These are phyloP conservation scores for Gandaritis pyraliata DNA, from an alignment of 2,888 invertebrate genomes.

Conservation along the genomic window DNA sequence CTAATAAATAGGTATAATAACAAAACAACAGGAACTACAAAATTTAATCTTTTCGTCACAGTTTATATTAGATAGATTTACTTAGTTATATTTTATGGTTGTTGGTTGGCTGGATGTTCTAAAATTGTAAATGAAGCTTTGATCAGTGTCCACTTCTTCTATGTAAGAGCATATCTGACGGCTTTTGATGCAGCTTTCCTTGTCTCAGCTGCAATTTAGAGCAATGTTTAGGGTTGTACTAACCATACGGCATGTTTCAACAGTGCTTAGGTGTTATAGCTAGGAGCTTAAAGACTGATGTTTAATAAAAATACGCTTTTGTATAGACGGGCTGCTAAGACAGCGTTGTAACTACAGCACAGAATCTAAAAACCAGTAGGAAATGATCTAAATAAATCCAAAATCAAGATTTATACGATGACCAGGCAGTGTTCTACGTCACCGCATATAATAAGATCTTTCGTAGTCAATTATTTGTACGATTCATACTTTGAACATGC, in stretches of 20 bases:
- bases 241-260: background rate
- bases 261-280: background rate
- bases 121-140: background rate
- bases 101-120: background rate
- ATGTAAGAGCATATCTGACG: slow-evolving; percentile 15
- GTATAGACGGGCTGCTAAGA: background rate
- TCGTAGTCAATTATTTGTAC: too few relatives aligned
- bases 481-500: too few relatives aligned
- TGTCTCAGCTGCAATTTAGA: background rate
- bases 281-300: too few relatives aligned
- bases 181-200: slow-evolving; percentile 32
- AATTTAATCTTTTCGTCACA: too few relatives aligned
- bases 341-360: too few relatives aligned
- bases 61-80: too few relatives aligned
- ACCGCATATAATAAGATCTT: too few relatives aligned
- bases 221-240: background rate
- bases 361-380: too few relatives aligned
- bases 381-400: too few relatives aligned
- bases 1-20: background rate
- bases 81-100: too few relatives aligned
- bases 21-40: background rate
- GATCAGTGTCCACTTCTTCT: slow-evolving; percentile 8
- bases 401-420: too few relatives aligned
- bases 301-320: background rate
- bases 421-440: too few relatives aligned